Evolutionary conservation across 2,113 vertebrate genomes (phyloP), one percentile per base, ranked within the genome.

Genomic region (Tursiops truncatus): DNA sequence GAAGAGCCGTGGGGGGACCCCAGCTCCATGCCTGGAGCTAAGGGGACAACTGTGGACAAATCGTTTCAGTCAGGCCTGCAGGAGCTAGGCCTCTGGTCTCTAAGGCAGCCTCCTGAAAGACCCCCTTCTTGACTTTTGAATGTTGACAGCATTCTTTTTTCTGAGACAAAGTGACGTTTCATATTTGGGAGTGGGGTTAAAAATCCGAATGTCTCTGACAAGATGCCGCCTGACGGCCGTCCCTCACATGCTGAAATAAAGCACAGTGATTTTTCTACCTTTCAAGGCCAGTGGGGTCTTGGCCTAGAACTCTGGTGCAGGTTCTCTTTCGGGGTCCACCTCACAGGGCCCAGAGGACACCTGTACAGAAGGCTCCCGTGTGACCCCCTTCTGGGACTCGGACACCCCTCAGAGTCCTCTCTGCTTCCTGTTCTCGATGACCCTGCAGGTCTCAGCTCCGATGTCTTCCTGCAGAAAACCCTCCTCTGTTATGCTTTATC

Each of bases 221-320:
- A 67, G 15, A 33, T 67, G 5, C 2, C 0, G 1, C 31, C 65
- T 67, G 65, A 33, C 7, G 65, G 31, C 8, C 0, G 6, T 33
- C 65, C 2, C 65, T 67, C 14, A 12, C 10, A 14, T 67, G 31
- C 31, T 33, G 65, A 15, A 5, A 33, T n/a, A 13, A 60, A 56
- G 28, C 20, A 15, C 65, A 33, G 63, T 33, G 28, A 28, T 8
- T 67, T 31, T 31, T 33, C 65, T 33, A 14, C 1, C 21, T 23
- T 67, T 33, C 65, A 67, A 31, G 65, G 31, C 31, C 31, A 8
- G 13, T 2, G 62, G 65, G 31, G 31, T 33, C 31, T n/a, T n/a
- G 14, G 31, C 65, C 65, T 67, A 31, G 65, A 67, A 5, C 33
- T 33, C 28, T 67, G 65, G 65, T 3, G 14, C 15, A 3, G 15